phyloP scores from a whole-genome alignment of 2,888 invertebrate genomes.

The Conus canariensis region DNA sequence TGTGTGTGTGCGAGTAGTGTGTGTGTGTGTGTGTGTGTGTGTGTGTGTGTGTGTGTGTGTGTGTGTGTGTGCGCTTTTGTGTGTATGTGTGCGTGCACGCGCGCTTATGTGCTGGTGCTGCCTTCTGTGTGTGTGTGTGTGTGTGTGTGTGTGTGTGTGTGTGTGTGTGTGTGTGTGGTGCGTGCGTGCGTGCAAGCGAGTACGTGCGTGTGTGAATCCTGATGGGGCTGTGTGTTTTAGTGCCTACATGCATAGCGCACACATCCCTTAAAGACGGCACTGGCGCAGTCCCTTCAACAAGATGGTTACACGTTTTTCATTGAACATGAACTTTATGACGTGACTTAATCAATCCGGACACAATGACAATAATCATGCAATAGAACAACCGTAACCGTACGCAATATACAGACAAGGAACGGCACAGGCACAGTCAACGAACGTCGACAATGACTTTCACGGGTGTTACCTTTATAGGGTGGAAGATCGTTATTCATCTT shows the following conservation, averaged over 20 bases:
- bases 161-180: not conserved
- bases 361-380: too few relatives aligned
- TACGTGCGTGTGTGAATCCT: not conserved
- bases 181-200: not conserved
- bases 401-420: too few relatives aligned
- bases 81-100: not conserved
- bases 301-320: too few relatives aligned
- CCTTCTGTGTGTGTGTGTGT: not conserved
- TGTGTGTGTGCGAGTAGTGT: not conserved
- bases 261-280: too few relatives aligned
- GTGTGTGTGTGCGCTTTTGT: not conserved
- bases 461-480: too few relatives aligned
- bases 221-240: not conserved
- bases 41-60: slow-evolving; percentile 1
- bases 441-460: too few relatives aligned
- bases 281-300: too few relatives aligned
- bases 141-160: slow-evolving; percentile 6
- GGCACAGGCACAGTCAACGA: too few relatives aligned
- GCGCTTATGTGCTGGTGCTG: not conserved
- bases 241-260: not conserved
- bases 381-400: too few relatives aligned
- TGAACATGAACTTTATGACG: too few relatives aligned
- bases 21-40: slow-evolving; percentile 7
- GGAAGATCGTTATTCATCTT: too few relatives aligned
- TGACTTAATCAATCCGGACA: too few relatives aligned